Evolutionary conservation across 2,113 vertebrate species (phyloP).

Genomic region (Eretmochelys imbricata): DNA sequence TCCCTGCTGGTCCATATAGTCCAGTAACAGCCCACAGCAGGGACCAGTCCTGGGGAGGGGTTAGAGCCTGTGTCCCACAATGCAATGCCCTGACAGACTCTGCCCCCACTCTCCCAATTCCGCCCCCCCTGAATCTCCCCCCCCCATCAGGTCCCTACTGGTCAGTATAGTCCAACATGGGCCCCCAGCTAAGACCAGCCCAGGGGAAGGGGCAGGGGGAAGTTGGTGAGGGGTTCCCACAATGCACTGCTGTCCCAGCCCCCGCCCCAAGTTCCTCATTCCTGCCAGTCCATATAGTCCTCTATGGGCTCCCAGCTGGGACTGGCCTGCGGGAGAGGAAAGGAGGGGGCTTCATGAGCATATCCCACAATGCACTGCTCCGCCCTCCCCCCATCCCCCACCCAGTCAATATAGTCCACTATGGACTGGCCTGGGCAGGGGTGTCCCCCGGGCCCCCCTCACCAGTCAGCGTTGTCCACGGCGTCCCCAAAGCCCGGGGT

Average conservation of each 20-base stretch:
- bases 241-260: not conserved
- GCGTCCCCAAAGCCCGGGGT: conserved; percentile 78
- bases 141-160: not conserved
- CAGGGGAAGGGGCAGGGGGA: not conserved
- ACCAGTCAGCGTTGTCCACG: conserved; percentile 75
- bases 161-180: not conserved
- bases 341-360: not conserved
- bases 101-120: no score
- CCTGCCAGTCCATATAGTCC: conserved; percentile 20
- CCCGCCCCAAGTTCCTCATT: not conserved
- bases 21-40: not conserved
- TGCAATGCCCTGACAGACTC: not conserved
- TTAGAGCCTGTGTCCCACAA: not conserved
- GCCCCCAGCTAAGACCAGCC: not conserved
- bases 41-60: not conserved
- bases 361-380: not conserved
- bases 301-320: not conserved
- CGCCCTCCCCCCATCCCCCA: not conserved
- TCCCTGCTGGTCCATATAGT: not conserved
- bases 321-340: conserved; percentile 32
- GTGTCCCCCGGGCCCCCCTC: conserved; percentile 59
- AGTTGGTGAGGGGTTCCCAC: not conserved
- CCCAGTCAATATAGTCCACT: conserved; percentile 75
- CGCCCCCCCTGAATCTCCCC: not conserved
- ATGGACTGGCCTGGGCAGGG: conserved; percentile 75